Evolutionary conservation across 2,888 invertebrate species (phyloP), one percentile per base, ranked within the genome.

Genomic region (Drosophila limbata): DNA sequence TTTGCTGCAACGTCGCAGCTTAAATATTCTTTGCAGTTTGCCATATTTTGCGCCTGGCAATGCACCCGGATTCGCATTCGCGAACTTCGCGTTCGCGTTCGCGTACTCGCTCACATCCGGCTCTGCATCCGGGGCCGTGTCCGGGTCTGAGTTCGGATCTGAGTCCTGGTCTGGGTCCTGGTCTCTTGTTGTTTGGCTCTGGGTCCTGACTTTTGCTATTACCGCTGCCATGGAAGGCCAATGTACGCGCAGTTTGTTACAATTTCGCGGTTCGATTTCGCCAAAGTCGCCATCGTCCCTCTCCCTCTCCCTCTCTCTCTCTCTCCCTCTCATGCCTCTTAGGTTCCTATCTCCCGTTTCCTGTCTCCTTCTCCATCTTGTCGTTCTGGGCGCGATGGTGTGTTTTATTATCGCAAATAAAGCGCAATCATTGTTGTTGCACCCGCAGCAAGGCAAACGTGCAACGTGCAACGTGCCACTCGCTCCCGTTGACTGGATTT

Each of bases 361-460:
- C 25, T 1, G 28, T 28, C 28, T 28, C 8, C 8, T 8, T 28
- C 28, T 28, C 0, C 62, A 78, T 67, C 66, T 73, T 79, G 77
- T 65, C 61, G 55, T 65, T 62, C 39, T 40, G 59, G 70, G 73
- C 67, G 84, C 84, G 81, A 86, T 89, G 88, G 82, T 79, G 87
- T 90, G 84, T 89, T 89, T 89, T 89, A 89, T 89, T 88, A 90
- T 89, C 79, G 84, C 88, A 89, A 90, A 89, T 90, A 89, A 90
- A 89, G 86, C 88, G 87, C 88, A 89, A 89, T 89, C 89, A 89
- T 82, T 85, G 89, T 84, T 88, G 84, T 82, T 87, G 82, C 87
- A 87, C 69, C 78, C 72, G 72, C 81, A 77, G 77, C 72, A 70
- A 37, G 39, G 48, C 63, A 42, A 68, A 48, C 60, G 4, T 37